Evolutionary conservation across 1,140 invertebrate species (phyloP), one percentile per base, ranked within the genome.

Genomic region (Bombus turneri): DNA sequence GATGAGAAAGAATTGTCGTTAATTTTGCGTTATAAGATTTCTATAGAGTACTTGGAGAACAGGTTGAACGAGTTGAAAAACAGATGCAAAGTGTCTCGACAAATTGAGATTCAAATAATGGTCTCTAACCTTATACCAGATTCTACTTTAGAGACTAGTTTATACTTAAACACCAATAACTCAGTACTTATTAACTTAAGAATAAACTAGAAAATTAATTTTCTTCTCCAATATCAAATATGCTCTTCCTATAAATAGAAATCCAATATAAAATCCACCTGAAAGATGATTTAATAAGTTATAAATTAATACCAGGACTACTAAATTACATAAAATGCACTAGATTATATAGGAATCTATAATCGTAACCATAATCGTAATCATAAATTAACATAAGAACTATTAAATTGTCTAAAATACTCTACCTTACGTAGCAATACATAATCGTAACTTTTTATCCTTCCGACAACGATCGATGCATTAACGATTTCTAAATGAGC

Each of bases 21-120:
- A 72, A 72, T 72, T 72, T 41, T 8, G n/a, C 69, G 39, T 72
- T 72, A 41, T 1, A 72, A n/a, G 37, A n/a, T 12, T n/a, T 41
- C 12, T 15, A n/a, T 28, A n/a, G 28, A 13, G 6, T 41, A 13
- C 28, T 72, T 39, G 39, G 5, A 15, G 28, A 72, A 72, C 69
- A 72, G 69, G 69, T 72, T 41, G 69, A 72, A 72, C 69, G 10
- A 39, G 69, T 72, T 72, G 34, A 41, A 72, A 72, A 72, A 41
- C 39, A 6, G 69, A n/a, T 12, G 25, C 28, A 37, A 39, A 72
- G 25, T 41, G 22, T 72, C 39, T 28, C 1, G 28, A 15, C 28
- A 41, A 37, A 72, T 41, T 41, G 39, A n/a, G 5, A 12, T n/a
- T 3, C 69, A 15, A 37, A n/a, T 28, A 39, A 53, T 53, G 47